phyloP scores from a whole-genome alignment of 92 coral and sea anemone species.

The Bergia sp. region DNA sequence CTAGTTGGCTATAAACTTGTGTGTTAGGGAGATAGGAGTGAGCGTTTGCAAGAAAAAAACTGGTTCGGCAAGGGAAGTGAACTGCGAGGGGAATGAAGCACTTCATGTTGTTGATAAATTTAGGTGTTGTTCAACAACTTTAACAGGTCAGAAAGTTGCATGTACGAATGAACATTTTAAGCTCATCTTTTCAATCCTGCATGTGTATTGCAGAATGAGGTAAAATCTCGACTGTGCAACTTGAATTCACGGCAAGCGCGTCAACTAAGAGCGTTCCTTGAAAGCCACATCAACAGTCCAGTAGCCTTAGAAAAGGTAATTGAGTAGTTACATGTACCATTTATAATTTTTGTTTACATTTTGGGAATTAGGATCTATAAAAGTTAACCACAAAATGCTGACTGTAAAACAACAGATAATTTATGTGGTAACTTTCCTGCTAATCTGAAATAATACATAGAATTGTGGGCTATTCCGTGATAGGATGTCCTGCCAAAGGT shows the following conservation, averaged over 20 bases:
- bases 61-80: too few species aligned
- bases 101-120: neutral
- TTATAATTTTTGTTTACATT: too few species aligned
- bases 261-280: slow-evolving; percentile 31
- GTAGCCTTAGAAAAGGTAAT: slow-evolving; percentile 61
- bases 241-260: slow-evolving; percentile 53
- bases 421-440: too few species aligned
- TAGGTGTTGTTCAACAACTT: neutral
- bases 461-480: too few species aligned
- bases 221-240: slow-evolving; percentile 41
- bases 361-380: too few species aligned
- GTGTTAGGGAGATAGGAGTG: too few species aligned
- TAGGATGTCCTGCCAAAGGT: too few species aligned
- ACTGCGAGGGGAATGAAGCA: neutral
- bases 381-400: too few species aligned
- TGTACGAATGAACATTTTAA: neutral
- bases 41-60: too few species aligned
- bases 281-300: slow-evolving; percentile 39
- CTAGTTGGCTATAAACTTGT: too few species aligned
- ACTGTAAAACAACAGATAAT: too few species aligned
- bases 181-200: neutral
- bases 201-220: neutral
- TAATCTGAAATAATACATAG: too few species aligned
- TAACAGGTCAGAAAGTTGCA: neutral
- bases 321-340: neutral